Conservation (phyloP, 2,888 invertebrate genomes). For the Spialia ferax region DNA sequence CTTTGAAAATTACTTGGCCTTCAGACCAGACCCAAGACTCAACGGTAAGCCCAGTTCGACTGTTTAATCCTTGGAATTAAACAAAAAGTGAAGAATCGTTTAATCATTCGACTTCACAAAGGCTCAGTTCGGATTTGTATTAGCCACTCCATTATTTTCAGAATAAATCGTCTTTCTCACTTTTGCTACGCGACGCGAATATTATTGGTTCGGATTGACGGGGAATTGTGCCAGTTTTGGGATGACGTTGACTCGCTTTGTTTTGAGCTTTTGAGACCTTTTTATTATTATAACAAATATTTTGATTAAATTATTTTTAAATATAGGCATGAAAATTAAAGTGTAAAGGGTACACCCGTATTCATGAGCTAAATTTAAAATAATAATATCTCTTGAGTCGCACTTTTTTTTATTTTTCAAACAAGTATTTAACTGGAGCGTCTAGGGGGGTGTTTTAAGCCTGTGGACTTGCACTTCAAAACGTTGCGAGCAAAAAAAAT, state of each 20-base stretch:
- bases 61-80: constrained; percentile 36
- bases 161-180: constrained; percentile 31
- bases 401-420: too few relatives aligned
- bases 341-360: too few relatives aligned
- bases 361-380: too few relatives aligned
- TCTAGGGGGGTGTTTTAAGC: too few relatives aligned
- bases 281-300: too few relatives aligned
- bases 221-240: neutral
- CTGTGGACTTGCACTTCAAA: too few relatives aligned
- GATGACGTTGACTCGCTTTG: neutral
- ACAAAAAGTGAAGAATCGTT: constrained; percentile 41
- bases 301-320: too few relatives aligned
- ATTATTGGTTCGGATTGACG: neutral
- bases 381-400: too few relatives aligned
- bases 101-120: constrained; percentile 38
- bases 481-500: too few relatives aligned
- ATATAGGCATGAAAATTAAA: too few relatives aligned
- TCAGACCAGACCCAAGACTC: constrained; percentile 30
- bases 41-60: constrained; percentile 38
- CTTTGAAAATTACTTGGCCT: constrained; percentile 28
- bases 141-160: constrained; percentile 37
- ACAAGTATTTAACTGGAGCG: too few relatives aligned
- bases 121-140: constrained; percentile 36
- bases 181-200: constrained; percentile 10
- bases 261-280: too few relatives aligned